A percentile compares a stretch with the other conserved stretches of the same genome.
Conservation (phyloP, 2,113 vertebrate species). For the Planiliza haematocheilus region DNA sequence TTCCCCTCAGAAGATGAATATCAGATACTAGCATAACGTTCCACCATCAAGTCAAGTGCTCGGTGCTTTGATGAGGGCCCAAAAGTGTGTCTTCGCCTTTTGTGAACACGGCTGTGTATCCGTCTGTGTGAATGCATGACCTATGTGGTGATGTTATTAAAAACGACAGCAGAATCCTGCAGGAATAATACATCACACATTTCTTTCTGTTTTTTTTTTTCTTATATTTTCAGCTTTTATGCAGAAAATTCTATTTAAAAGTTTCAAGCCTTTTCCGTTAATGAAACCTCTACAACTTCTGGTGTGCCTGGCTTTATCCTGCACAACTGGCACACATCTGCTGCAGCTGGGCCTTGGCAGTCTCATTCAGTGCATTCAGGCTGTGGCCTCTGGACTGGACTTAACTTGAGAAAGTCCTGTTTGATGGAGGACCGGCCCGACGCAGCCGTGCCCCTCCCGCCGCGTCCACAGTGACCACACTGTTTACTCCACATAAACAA, state of each 20-base stretch:
- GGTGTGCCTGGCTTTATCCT: slow-evolving; percentile 21
- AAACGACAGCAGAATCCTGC: slow-evolving; percentile 17
- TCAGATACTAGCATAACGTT: slow-evolving; percentile 73
- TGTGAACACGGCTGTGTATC: not conserved
- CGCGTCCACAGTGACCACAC: slow-evolving; percentile 79
- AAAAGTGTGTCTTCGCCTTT: slow-evolving; percentile 1
- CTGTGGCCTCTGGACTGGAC: slow-evolving; percentile 57
- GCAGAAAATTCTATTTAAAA: slow-evolving; percentile 5
- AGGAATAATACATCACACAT: slow-evolving; percentile 19
- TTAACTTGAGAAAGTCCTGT: slow-evolving; percentile 60
- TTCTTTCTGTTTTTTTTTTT: slow-evolving; percentile 3
- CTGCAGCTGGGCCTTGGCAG: slow-evolving; percentile 49
- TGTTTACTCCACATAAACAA: slow-evolving; percentile 82
- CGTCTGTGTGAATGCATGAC: slow-evolving; percentile 20
- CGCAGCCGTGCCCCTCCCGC: slow-evolving; percentile 52
- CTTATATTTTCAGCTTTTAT: slow-evolving; percentile 7
- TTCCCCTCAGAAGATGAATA: slow-evolving; percentile 73
- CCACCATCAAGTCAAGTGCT: slow-evolving; percentile 67
- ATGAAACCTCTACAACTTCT: slow-evolving; percentile 30
- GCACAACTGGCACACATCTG: slow-evolving; percentile 55
- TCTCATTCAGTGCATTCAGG: slow-evolving; percentile 20
- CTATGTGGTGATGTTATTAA: slow-evolving; percentile 29
- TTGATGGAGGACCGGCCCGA: slow-evolving; percentile 56
- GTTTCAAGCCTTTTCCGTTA: not conserved
- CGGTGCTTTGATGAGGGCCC: slow-evolving; percentile 68